Base-by-base conservation (phyloP, 2,113 vertebrate genomes). In the Protomyctophum bolini region DNA sequence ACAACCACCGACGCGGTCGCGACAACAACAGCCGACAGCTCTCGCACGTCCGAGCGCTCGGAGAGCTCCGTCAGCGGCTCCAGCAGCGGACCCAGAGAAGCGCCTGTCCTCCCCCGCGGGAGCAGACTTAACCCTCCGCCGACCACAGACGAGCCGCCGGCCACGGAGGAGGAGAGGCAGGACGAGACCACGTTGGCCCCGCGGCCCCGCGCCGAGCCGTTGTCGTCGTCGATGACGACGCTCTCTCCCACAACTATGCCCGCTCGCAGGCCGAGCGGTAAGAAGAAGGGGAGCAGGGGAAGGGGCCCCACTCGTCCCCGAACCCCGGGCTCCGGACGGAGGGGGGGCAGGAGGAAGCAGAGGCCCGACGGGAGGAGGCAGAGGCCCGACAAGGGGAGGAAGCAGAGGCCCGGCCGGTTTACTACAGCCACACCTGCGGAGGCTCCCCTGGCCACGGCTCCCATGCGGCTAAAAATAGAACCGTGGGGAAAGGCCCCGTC, bases 281-380 rank as follows among this genome's bases (percentile, higher is more conserved):
- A 11, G 10, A 60, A 1, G 41, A 60, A 1, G 41, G 68, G 45
- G 6, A 59, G 6, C 9, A 10, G 33, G 9, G 49, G 61, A 8
- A 59, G 48, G 6, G 0, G 46, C 0, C 1, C 10, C 12, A 7
- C 63, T 2, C 29, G 6, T 7, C 50, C 6, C 33, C 28, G 33
- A 0, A 62, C 68, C 7, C 54, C 81, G 0, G 83, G 82, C 70
- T 66, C 90, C 12, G 93, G 76, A 70, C 93, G 87, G 75, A 90
- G 91, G 9, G 83, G 89, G 0, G 91, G 91, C 8, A 93, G 91
- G 82, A 91, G 87, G 68, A 91, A 79, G 61, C 93, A 83, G 67
- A 93, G 90, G 9, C 92, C 91, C 33, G 93, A 94, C 51, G 91
- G 91, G 57, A 69, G 72, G 48, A 93, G 81, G 77, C 78, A 75